Evolutionary conservation across 2,113 vertebrate genomes (phyloP), one percentile per base, ranked within the genome.

Genomic region (Podarcis cretensis): DNA sequence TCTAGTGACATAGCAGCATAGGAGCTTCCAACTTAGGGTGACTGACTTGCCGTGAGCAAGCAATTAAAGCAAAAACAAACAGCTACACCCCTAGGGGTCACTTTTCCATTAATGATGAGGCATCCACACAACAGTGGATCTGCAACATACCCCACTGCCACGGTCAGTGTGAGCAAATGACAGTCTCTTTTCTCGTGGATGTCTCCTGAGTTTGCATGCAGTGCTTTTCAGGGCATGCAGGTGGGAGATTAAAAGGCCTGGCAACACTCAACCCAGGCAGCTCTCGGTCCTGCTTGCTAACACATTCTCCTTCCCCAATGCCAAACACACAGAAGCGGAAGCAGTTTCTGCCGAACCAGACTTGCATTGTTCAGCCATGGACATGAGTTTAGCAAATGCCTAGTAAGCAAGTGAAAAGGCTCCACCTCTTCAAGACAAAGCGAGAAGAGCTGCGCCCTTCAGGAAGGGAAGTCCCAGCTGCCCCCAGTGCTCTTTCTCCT

Each of bases 21-120:
- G 43, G 43, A 48, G 48, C 48, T 54, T 63, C 59, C 59, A 63
- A 92, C 92, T 87, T 81, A 80, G 27, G 90, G 87, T 8, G 74
- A 86, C 90, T 84, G 83, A 79, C 79, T 94, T 89, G 85, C 20
- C 35, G 84, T 88, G 84, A 90, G 84, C 91, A 92, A 93, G 92
- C 92, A 89, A 88, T 71, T 93, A 86, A 63, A 81, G 7, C 6
- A 30, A 69, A 27, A 63, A 63, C 59, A 20, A 63, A 63, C 13
- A 14, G 18, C 13, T 20, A 63, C 13, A 63, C 16, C 59, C 59
- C 14, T 63, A 18, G 48, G 18, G 8, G 16, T 63, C 68, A 69
- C 20, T 30, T 69, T 69, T 13, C 68, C 27, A 27, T 30, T 27
- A 30, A 69, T 30, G 30, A 69, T n/a, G 68, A 27, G 68, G 18